Evolutionary conservation across 2,888 invertebrate species (phyloP), one percentile per base, ranked within the genome.

Genomic region (Nematopogon swammerdamellus): DNA sequence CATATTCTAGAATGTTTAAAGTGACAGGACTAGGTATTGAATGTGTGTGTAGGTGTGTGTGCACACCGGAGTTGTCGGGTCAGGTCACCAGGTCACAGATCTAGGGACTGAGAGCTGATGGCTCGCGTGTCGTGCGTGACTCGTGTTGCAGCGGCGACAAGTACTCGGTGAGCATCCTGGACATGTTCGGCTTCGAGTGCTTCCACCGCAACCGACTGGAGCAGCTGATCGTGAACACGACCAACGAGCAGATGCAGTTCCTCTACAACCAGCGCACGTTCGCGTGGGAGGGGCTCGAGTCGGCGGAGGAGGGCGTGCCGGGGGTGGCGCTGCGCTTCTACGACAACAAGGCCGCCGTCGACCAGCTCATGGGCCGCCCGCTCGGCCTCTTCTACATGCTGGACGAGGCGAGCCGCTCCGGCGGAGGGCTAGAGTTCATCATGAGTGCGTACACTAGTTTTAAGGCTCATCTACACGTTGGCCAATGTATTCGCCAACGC

Each of bases 161-260:
- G 61, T 88, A 88, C 62, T 86, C 88, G 45, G 85, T 96, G 45
- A 88, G 89, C 58, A 72, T 97, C 49, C 73, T 95, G 59, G 97
- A 97, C 64, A 86, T 94, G 71, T 95, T 89, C 63, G 97, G 97
- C 0, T 95, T 97, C 63, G 96, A 97, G 76, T 95, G 95, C 64
- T 93, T 90, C 65, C 85, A 87, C 57, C 83, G 86, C 59, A 97
- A 97, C 70, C 85, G 88, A 11, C 79, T 95, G 54, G 92, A 95
- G 58, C 95, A 96, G 65, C 77, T 97, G 8, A 86, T 94, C 57
- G 88, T 95, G 2, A 97, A 97, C 64, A 88, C 90, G 1, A 82
- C 92, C 51, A 97, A 96, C 64, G 96, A 97, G 65, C 95, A 96
- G 70, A 84, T 97, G 64, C 95, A 96, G 64, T 96, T 93, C 65